phyloP scores from a whole-genome alignment of 2,113 vertebrate genomes.

The Pollachius pollachius region DNA sequence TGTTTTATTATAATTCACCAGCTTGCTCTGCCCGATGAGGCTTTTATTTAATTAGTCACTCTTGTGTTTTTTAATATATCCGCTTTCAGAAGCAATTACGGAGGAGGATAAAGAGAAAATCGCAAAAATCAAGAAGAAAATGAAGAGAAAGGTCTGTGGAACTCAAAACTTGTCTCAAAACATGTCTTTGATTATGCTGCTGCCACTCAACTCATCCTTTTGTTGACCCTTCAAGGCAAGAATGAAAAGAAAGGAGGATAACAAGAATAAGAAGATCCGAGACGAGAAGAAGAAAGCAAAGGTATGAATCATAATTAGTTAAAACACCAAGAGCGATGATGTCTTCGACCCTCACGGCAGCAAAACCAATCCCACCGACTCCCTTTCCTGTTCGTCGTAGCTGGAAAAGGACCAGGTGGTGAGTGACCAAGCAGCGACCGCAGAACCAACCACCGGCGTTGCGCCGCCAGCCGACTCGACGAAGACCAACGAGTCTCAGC shows the following conservation, averaged over 20 bases:
- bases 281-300: conserved; percentile 82
- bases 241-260: conserved; percentile 85
- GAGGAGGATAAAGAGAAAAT: conserved; percentile 91
- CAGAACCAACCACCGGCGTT: conserved; percentile 29
- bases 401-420: conserved; percentile 74
- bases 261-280: conserved; percentile 79
- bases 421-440: conserved; percentile 34
- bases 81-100: conserved; percentile 79
- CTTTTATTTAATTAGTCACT: not conserved
- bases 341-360: not conserved
- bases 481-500: conserved; percentile 14
- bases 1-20: not conserved
- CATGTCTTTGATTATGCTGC: not conserved
- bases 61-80: not conserved
- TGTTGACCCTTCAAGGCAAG: conserved; percentile 74
- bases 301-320: conserved; percentile 58
- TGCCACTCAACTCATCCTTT: not conserved
- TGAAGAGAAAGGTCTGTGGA: conserved; percentile 82
- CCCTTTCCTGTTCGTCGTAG: conserved; percentile 42
- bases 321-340: not conserved
- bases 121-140: conserved; percentile 91
- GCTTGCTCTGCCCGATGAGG: not conserved
- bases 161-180: not conserved
- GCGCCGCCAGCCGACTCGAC: conserved; percentile 20
- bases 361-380: not conserved